Percentiles rank a stretch among this genome's conserved stretches.
These are phyloP conservation scores for Boloria selene DNA, from an alignment of 2,888 invertebrate genomes.

Conservation along the genomic window DNA sequence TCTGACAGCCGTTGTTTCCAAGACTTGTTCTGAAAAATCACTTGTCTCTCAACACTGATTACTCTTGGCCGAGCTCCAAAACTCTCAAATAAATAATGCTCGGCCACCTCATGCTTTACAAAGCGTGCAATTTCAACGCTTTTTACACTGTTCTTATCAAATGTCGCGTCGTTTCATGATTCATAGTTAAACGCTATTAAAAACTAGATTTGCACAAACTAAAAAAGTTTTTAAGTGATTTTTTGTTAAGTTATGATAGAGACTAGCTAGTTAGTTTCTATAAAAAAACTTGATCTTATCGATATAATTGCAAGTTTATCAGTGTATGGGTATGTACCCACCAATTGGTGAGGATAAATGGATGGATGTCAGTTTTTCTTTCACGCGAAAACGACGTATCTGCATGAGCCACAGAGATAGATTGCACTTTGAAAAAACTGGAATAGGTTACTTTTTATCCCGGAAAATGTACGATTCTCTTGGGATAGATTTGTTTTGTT, in stretches of 20 bases:
- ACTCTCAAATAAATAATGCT: slow-evolving; percentile 36
- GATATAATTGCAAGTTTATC: no score
- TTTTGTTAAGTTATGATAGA: background rate
- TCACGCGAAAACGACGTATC: no score
- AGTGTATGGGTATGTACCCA: no score
- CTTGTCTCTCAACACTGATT: slow-evolving; percentile 41
- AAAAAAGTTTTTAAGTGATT: slow-evolving; percentile 2
- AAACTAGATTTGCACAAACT: slow-evolving; percentile 12
- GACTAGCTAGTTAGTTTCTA: no score
- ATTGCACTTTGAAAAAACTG: no score
- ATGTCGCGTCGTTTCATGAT: slow-evolving; percentile 23
- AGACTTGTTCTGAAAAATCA: slow-evolving; percentile 37
- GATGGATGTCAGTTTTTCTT: no score
- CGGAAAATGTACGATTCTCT: no score
- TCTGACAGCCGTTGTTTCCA: slow-evolving; percentile 30
- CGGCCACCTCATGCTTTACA: slow-evolving; percentile 35
- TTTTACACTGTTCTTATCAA: slow-evolving; percentile 28
- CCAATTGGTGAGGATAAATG: no score
- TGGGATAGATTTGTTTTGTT: no score
- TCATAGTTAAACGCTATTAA: slow-evolving; percentile 24
- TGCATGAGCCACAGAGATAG: no score
- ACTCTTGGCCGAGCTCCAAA: slow-evolving; percentile 39
- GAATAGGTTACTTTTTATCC: no score
- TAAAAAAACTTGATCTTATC: no score
- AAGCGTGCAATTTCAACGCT: slow-evolving; percentile 32